A percentile compares a stretch with the other conserved stretches of the same genome.
Evolutionary conservation across 2,797 vertebrate genomes (phyloP).

Genomic region (Buphagus erythrorhynchus): DNA sequence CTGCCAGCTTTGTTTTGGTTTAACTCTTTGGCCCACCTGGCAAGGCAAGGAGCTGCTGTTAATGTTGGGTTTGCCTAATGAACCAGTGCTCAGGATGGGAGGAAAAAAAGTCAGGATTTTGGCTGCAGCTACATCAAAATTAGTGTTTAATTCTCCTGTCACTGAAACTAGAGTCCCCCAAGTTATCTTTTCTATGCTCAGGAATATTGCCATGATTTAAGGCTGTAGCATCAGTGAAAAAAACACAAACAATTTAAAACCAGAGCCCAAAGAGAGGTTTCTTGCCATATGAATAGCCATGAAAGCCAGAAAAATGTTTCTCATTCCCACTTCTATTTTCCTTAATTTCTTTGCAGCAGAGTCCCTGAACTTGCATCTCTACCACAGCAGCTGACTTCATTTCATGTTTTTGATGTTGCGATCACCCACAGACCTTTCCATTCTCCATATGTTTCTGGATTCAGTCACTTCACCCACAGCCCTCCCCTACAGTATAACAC

Average conservation of each 20-base stretch:
- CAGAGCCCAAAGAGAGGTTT: not conserved
- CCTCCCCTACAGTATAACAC: not conserved
- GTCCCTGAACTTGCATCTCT: conserved; percentile 32
- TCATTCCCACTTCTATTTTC: not conserved
- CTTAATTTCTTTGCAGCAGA: not conserved
- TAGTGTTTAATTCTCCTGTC: not conserved
- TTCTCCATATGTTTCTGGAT: conserved; percentile 27
- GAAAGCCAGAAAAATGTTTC: not conserved
- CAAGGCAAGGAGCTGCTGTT: not conserved
- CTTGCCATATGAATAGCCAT: not conserved
- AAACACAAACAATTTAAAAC: not conserved
- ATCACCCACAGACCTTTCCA: conserved; percentile 27
- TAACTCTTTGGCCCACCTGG: not conserved
- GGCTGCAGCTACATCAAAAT: not conserved
- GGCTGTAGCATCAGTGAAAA: not conserved
- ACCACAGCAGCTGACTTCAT: conserved; percentile 1
- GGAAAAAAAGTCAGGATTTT: not conserved
- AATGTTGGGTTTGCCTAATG: not conserved
- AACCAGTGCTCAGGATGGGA: not conserved
- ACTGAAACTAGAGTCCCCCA: not conserved
- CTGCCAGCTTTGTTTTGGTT: not conserved
- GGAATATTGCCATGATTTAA: not conserved
- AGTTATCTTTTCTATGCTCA: not conserved
- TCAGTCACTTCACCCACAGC: not conserved
- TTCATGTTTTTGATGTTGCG: conserved; percentile 28